phyloP scores from a whole-genome alignment of 1,140 invertebrate species.

The Zaprionus ghesquierei region DNA sequence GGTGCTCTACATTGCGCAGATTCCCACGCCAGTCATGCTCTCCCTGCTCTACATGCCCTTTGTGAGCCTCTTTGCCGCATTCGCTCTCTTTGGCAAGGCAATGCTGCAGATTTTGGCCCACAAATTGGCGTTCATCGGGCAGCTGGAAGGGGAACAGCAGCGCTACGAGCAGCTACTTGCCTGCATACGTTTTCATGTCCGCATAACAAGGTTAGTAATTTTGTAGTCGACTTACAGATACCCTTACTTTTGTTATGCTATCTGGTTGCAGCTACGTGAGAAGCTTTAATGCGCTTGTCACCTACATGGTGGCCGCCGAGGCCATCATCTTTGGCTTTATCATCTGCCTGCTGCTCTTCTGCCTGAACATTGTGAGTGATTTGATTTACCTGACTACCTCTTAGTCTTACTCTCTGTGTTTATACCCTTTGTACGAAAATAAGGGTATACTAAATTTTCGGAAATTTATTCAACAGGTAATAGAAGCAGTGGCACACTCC shows the following conservation, averaged over 20 bases:
- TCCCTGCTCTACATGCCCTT: slow-evolving; percentile 77
- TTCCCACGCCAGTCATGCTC: slow-evolving; percentile 58
- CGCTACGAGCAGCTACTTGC: slow-evolving; percentile 27
- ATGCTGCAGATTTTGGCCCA: slow-evolving; percentile 63
- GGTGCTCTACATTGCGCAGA: slow-evolving; percentile 61
- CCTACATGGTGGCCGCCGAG: slow-evolving; percentile 59
- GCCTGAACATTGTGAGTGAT: slow-evolving; percentile 68
- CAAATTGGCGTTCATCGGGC: slow-evolving; percentile 35
- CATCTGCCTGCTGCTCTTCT: slow-evolving; percentile 67
- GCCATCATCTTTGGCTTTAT: slow-evolving; percentile 73
- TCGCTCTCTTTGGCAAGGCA: slow-evolving; percentile 71
- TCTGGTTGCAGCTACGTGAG: slow-evolving; percentile 54
- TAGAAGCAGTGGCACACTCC: too few relatives aligned
- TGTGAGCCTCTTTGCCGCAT: slow-evolving; percentile 70
- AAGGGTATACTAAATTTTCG: too few relatives aligned
- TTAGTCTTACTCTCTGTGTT: not conserved
- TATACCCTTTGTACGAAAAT: too few relatives aligned
- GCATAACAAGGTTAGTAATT: slow-evolving; percentile 30
- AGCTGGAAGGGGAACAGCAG: slow-evolving; percentile 10
- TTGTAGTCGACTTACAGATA: not conserved
- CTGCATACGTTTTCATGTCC: slow-evolving; percentile 57
- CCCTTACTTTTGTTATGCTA: not conserved
- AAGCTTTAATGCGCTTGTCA: slow-evolving; percentile 59
- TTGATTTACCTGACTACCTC: too few relatives aligned
- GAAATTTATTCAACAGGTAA: too few relatives aligned